Evolutionary conservation across 2,113 vertebrate genomes (phyloP).

Genomic region (Pelecanoides urinatrix): DNA sequence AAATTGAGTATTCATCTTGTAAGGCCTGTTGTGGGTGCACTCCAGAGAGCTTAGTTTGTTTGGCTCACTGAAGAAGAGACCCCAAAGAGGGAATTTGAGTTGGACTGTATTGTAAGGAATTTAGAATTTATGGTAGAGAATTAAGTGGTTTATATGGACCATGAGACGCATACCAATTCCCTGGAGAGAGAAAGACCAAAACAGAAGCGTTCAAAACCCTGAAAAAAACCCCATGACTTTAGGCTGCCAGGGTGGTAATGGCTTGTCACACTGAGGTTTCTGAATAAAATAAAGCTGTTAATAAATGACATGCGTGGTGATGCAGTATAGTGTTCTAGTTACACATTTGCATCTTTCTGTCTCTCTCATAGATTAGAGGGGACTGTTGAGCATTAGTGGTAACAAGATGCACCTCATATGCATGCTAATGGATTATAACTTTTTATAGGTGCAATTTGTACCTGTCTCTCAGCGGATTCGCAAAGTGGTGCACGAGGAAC

Average conservation of each 20-base stretch:
- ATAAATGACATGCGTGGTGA: not conserved
- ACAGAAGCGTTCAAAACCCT: not conserved
- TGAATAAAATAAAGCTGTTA: not conserved
- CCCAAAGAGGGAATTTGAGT: not conserved
- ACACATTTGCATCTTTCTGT: not conserved
- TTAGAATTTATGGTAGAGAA: not conserved
- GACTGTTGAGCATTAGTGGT: not conserved
- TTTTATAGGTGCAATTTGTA: slow-evolving; percentile 40
- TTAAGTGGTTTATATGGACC: not conserved
- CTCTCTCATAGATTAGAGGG: not conserved
- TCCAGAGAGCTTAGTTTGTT: not conserved
- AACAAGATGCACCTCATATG: not conserved
- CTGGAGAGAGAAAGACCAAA: not conserved
- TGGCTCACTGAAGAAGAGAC: not conserved
- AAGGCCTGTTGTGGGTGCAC: not conserved
- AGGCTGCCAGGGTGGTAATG: not conserved
- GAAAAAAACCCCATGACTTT: not conserved
- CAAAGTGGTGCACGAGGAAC: not conserved
- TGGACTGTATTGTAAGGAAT: not conserved
- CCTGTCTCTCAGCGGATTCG: not conserved
- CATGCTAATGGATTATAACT: not conserved
- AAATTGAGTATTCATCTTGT: not conserved
- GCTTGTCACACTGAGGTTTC: not conserved
- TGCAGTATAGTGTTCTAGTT: not conserved
- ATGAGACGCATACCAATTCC: rapidly evolving